Evolutionary conservation across 2,888 invertebrate genomes (phyloP).

Genomic region (Keiferia lycopersicella): DNA sequence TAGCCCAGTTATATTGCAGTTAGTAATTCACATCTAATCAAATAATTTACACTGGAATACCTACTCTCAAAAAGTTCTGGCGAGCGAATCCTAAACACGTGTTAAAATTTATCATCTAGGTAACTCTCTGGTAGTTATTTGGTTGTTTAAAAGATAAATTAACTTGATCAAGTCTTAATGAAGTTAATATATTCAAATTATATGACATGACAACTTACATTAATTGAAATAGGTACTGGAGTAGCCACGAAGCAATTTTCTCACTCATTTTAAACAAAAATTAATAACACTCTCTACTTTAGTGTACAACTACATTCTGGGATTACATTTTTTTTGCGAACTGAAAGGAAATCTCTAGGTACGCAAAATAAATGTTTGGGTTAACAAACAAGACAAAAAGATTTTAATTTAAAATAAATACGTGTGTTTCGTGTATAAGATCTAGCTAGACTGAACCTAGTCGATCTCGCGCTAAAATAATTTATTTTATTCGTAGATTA

Average conservation of each 20-base stretch:
- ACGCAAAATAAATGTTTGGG: no score
- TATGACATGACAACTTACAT: not conserved
- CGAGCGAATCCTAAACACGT: constrained; percentile 4
- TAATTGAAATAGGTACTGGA: no score
- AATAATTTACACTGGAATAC: constrained; percentile 14
- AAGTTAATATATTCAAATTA: not conserved
- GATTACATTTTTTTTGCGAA: no score
- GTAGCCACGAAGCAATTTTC: not conserved
- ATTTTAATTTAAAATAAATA: no score
- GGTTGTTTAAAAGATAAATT: not conserved
- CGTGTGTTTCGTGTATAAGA: constrained; percentile 1
- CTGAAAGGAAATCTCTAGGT: no score
- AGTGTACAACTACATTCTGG: no score
- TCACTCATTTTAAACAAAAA: not conserved
- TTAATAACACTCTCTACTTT: not conserved
- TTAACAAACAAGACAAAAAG: no score
- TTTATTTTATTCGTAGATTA: constrained; percentile 10
- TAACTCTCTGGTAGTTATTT: not conserved
- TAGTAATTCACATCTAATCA: not conserved
- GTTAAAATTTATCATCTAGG: not conserved
- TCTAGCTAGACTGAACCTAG: constrained; percentile 18
- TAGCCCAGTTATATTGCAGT: not conserved
- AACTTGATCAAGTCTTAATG: not conserved
- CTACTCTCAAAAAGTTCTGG: not conserved
- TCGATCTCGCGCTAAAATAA: not conserved